Evolutionary conservation across 2,888 invertebrate genomes (phyloP).

Genomic region (Perithous albicinctus): DNA sequence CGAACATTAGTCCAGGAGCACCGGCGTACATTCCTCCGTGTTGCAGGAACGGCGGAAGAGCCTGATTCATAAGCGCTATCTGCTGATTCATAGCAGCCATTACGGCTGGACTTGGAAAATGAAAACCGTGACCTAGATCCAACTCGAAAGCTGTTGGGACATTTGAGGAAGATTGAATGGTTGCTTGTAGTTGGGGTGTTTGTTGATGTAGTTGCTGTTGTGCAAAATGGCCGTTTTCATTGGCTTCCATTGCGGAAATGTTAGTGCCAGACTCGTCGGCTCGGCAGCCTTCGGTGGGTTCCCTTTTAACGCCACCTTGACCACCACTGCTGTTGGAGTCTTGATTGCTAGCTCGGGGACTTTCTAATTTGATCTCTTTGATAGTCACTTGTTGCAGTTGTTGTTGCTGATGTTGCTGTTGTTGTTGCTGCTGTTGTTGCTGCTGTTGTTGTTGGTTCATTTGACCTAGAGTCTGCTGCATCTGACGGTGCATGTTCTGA

Average conservation of each 20-base stretch:
- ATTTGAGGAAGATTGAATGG: constrained; percentile 76
- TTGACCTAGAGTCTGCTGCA: constrained; percentile 80
- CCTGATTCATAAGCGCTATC: constrained; percentile 85
- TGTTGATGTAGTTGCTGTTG: constrained; percentile 67
- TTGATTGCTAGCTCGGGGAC: constrained; percentile 66
- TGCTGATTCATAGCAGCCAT: constrained; percentile 85
- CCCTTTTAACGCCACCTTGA: constrained; percentile 78
- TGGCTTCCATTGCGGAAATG: constrained; percentile 58
- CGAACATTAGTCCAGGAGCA: constrained; percentile 84
- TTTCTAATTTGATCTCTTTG: constrained; percentile 80
- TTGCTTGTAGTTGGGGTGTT: constrained; percentile 70
- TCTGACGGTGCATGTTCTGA: constrained; percentile 82
- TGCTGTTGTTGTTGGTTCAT: constrained; percentile 74
- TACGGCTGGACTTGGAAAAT: constrained; percentile 84
- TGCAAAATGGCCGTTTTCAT: constrained; percentile 67
- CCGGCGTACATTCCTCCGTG: constrained; percentile 85
- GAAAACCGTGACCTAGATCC: constrained; percentile 82
- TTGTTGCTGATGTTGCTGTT: constrained; percentile 68
- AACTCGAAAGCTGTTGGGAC: constrained; percentile 79
- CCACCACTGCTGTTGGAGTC: constrained; percentile 70
- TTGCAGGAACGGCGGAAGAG: constrained; percentile 85
- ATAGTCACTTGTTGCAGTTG: constrained; percentile 68
- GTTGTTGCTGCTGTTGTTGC: constrained; percentile 69
- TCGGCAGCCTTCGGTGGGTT: constrained; percentile 79
- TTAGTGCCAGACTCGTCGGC: constrained; percentile 71